A percentile compares a stretch with the other conserved stretches of the same genome.
These are phyloP conservation scores for Huso huso DNA, from an alignment of 2,797 vertebrate genomes.

Conservation along the genomic window DNA sequence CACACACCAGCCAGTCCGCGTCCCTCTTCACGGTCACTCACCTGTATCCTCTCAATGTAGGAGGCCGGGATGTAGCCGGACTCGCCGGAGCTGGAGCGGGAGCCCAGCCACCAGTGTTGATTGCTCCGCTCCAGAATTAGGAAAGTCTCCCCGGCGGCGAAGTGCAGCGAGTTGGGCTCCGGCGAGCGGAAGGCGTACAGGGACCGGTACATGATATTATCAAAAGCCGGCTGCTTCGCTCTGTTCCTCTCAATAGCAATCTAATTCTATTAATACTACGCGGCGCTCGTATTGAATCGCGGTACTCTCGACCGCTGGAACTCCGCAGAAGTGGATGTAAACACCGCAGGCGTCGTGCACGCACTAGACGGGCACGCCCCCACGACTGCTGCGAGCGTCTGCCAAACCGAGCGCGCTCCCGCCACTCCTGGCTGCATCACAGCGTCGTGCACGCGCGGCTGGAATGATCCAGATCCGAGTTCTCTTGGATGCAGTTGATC, in stretches of 20 bases:
- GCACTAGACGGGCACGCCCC: no score
- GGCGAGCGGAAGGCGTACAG: constrained; percentile 84
- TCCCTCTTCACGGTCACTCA: constrained; percentile 28
- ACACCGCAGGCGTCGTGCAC: no score
- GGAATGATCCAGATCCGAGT: constrained; percentile 6
- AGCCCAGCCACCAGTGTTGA: constrained; percentile 96
- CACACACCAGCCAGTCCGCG: no score
- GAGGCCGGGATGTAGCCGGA: constrained; percentile 90
- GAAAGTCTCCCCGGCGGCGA: constrained; percentile 85
- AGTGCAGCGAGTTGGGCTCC: constrained; percentile 88
- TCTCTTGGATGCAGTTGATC: no score
- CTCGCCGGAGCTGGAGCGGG: constrained; percentile 85
- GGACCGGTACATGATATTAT: constrained; percentile 77
- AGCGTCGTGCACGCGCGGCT: background rate
- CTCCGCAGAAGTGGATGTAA: no score
- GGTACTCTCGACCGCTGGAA: background rate
- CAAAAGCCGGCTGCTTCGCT: no score
- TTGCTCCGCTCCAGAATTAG: constrained; percentile 92
- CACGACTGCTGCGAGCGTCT: no score
- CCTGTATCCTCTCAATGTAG: constrained; percentile 86
- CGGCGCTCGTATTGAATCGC: background rate
- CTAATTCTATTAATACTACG: constrained; percentile 1
- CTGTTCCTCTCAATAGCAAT: background rate
- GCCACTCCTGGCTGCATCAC: background rate
- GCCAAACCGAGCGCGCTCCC: constrained; percentile 26